Percentiles rank a stretch among this genome's conserved stretches.
Evolutionary conservation across 2,113 vertebrate species (phyloP).

Genomic region (Agelaius tricolor): DNA sequence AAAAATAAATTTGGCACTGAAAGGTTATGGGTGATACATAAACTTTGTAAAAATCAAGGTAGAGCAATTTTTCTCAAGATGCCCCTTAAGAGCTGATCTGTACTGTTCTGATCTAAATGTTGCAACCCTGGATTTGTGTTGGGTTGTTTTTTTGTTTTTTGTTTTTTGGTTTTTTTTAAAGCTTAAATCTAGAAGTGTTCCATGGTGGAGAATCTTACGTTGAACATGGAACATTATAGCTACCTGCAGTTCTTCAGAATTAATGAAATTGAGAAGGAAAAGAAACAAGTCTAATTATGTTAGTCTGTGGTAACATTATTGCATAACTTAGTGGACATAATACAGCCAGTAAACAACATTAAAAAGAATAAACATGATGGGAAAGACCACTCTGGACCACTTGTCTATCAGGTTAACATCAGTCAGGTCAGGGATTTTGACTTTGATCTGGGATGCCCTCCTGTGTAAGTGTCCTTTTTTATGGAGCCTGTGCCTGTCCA

Average conservation of each 20-base stretch:
- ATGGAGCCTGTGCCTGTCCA: conserved; percentile 80
- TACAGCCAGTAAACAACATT: conserved; percentile 97
- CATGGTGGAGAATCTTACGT: conserved; percentile 66
- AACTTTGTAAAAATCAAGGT: conserved; percentile 24
- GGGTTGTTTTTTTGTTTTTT: not conserved
- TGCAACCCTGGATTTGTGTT: not conserved
- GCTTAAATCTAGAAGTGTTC: conserved; percentile 10
- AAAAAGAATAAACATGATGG: conserved; percentile 91
- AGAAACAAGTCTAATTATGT: conserved; percentile 28
- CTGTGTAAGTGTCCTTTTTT: conserved; percentile 84
- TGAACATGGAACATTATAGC: conserved; percentile 42
- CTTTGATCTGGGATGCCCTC: conserved; percentile 90
- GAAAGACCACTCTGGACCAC: conserved; percentile 94
- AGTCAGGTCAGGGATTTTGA: conserved; percentile 94
- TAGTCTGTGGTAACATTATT: not conserved
- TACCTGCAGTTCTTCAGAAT: conserved; percentile 63
- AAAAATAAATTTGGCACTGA: not conserved
- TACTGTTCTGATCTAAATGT: conserved; percentile 37
- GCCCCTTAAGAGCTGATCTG: conserved; percentile 21
- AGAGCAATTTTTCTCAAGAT: not conserved
- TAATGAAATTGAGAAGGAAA: conserved; percentile 54
- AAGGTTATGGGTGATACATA: not conserved
- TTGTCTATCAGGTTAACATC: conserved; percentile 96
- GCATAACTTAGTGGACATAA: conserved; percentile 86
- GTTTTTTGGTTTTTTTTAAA: not conserved